These are phyloP conservation scores for Arremon aurantiirostris DNA, from an alignment of 2,797 vertebrate species.

Conservation along the genomic window DNA sequence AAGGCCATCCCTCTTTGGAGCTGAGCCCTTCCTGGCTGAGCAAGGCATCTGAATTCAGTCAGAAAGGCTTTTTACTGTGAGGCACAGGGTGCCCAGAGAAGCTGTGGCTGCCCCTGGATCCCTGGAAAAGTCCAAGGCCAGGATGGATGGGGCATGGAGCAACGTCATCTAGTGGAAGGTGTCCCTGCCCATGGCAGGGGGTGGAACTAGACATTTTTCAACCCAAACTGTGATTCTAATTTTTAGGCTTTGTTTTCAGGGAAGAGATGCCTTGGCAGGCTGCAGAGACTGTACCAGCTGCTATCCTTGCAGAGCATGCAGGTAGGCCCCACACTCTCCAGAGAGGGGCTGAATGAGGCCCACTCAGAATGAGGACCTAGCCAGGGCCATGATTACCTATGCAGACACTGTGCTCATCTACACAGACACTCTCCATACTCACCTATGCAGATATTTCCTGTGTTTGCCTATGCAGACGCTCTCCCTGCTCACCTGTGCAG, in stretches of 20 bases:
- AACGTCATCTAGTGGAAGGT: rapidly evolving
- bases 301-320: neutral
- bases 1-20: neutral
- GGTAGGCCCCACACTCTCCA: neutral
- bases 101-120: neutral
- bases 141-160: rapidly evolving
- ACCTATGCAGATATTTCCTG: conserved; percentile 90
- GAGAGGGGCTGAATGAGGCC: neutral
- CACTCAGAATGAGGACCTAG: rapidly evolving
- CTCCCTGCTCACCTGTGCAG: conserved; percentile 58
- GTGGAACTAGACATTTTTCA: neutral
- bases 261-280: neutral
- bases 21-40: neutral
- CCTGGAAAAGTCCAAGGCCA: neutral
- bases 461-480: conserved; percentile 72
- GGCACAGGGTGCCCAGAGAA: rapidly evolving
- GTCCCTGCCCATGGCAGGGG: neutral
- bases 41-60: neutral
- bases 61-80: neutral
- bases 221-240: neutral
- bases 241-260: neutral
- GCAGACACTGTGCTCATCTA: conserved; percentile 17
- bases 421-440: neutral
- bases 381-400: conserved; percentile 63
- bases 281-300: rapidly evolving